These are phyloP conservation scores for Peucedramus taeniatus DNA, from an alignment of 2,113 vertebrate species.

Conservation along the genomic window DNA sequence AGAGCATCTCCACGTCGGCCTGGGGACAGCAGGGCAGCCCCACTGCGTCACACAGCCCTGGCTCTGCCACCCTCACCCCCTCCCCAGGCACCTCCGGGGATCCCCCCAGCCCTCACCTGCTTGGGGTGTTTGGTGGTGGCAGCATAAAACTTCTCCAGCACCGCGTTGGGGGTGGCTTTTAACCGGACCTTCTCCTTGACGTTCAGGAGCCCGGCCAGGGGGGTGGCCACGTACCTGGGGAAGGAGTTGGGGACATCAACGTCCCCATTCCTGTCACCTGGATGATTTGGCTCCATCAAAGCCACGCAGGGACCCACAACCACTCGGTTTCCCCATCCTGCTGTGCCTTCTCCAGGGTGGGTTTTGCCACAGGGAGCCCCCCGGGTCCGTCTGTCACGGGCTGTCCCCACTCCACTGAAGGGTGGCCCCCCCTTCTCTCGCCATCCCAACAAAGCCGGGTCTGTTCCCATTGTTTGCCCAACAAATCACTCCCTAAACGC, in stretches of 20 bases:
- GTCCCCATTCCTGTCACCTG: neutral
- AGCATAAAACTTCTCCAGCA: constrained; percentile 84
- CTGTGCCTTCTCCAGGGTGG: neutral
- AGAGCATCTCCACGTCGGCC: constrained; percentile 70
- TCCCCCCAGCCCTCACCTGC: constrained; percentile 78
- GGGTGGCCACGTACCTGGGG: constrained; percentile 79
- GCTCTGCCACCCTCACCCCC: neutral
- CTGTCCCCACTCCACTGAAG: accelerated
- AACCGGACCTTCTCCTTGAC: constrained; percentile 86
- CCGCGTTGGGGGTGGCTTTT: constrained; percentile 77
- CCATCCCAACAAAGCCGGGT: neutral
- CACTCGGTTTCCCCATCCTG: neutral
- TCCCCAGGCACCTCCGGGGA: neutral
- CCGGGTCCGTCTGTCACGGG: neutral
- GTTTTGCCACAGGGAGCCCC: neutral
- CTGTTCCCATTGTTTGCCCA: constrained; percentile 42
- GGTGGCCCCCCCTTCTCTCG: neutral
- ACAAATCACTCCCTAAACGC: neutral
- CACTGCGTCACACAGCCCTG: accelerated
- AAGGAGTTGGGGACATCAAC: accelerated
- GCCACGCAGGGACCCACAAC: neutral
- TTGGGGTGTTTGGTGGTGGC: constrained; percentile 81
- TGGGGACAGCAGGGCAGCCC: neutral
- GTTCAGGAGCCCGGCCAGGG: constrained; percentile 81
- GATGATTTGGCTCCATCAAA: accelerated